Evolutionary conservation across 2,888 invertebrate genomes (phyloP).

Genomic region (Tenthredo mesomela): DNA sequence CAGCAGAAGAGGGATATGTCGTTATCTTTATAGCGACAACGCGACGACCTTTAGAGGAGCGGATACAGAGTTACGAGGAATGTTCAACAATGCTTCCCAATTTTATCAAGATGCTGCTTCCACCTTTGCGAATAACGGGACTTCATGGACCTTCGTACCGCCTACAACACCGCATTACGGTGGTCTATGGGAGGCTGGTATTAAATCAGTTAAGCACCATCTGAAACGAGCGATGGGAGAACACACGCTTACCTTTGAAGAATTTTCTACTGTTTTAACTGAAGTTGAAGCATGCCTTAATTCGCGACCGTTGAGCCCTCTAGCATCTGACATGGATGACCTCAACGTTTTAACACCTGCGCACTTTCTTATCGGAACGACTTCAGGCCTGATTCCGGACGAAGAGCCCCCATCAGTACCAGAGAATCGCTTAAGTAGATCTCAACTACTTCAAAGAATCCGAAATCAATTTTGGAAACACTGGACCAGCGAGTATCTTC

Average conservation of each 20-base stretch:
- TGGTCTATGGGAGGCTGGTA: neutral
- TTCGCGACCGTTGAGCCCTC: neutral
- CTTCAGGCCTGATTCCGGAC: conserved; percentile 49
- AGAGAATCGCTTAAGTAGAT: conserved; percentile 52
- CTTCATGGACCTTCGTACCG: conserved; percentile 65
- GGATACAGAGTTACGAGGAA: conserved; percentile 26
- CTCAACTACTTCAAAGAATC: conserved; percentile 49
- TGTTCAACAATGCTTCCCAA: conserved; percentile 41
- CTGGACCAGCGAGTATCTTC: conserved; percentile 57
- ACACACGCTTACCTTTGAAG: conserved; percentile 22
- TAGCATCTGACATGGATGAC: neutral
- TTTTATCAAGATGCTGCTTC: conserved; percentile 40
- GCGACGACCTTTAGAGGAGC: conserved; percentile 53
- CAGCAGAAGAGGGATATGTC: conserved; percentile 48
- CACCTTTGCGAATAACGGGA: conserved; percentile 46
- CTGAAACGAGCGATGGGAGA: neutral
- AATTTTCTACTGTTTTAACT: neutral
- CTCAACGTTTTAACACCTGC: neutral
- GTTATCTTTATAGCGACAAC: conserved; percentile 51
- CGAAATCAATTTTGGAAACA: conserved; percentile 52
- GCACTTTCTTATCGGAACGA: conserved; percentile 28
- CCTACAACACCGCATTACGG: conserved; percentile 54
- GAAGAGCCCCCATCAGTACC: conserved; percentile 35
- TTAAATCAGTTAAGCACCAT: neutral
- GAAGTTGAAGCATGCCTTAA: neutral